Conservation (phyloP, 2,113 vertebrate species). For the Atherinomorus stipes region DNA sequence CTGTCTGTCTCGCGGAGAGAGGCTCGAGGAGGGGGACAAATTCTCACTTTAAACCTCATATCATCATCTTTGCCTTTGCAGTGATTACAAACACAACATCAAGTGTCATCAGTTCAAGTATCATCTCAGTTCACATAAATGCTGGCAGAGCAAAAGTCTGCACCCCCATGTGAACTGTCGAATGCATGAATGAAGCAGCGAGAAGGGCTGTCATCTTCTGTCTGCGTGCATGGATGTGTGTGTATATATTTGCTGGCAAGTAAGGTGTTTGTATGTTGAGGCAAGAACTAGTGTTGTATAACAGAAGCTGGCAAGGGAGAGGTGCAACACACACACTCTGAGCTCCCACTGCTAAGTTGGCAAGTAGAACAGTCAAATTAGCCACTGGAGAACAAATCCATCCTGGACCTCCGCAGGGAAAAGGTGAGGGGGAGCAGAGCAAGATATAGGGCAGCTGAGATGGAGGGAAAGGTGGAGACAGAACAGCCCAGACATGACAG, state of each 20-base stretch:
- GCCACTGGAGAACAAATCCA: constrained; percentile 75
- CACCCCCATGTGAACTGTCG: constrained; percentile 20
- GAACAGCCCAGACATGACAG: constrained; percentile 16
- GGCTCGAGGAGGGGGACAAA: constrained; percentile 24
- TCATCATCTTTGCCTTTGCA: constrained; percentile 17
- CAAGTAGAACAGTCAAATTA: constrained; percentile 82
- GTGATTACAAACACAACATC: constrained; percentile 3
- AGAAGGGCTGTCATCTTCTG: constrained; percentile 23
- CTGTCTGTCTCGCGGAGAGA: constrained; percentile 61
- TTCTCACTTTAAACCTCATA: constrained; percentile 27
- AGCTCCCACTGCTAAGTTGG: constrained; percentile 67
- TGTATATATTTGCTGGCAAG: constrained; percentile 54
- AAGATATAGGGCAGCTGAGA: constrained; percentile 16
- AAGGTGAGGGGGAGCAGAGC: constrained; percentile 50
- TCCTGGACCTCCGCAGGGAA: constrained; percentile 69
- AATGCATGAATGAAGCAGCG: constrained; percentile 50
- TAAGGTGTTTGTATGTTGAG: constrained; percentile 69
- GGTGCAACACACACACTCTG: constrained; percentile 43
- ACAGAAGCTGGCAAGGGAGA: constrained; percentile 76
- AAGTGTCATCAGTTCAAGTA: constrained; percentile 22
- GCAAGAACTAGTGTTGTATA: constrained; percentile 72
- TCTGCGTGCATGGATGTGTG: constrained; percentile 2
- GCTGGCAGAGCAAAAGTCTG: constrained; percentile 24
- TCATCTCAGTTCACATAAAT: constrained; percentile 1
- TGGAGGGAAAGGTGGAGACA: constrained; percentile 12